phyloP scores from a whole-genome alignment of 1,140 invertebrate genomes.

The Caenorhabditis latens region DNA sequence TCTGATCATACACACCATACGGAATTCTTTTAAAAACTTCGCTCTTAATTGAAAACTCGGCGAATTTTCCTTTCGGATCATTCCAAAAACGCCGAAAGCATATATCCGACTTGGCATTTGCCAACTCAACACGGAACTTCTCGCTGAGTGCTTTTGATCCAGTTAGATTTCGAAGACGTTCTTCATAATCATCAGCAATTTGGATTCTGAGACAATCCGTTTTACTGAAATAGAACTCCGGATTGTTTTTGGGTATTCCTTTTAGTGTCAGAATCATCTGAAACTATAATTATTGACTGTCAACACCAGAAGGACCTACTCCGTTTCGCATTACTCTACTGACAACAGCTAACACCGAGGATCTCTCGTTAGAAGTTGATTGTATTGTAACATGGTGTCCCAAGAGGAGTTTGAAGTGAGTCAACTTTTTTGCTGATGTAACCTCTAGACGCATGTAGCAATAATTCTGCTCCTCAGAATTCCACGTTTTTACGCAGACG shows the following conservation, averaged over 20 bases:
- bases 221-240: not conserved
- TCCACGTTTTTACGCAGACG: not conserved
- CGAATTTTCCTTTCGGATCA: not conserved
- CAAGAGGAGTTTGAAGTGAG: not conserved
- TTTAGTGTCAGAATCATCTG: constrained; percentile 2
- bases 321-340: not conserved
- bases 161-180: not conserved
- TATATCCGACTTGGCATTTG: not conserved
- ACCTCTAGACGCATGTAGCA: not conserved
- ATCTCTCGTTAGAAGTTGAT: not conserved
- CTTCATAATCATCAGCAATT: not conserved
- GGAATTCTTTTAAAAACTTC: not conserved
- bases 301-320: not conserved
- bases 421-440: not conserved
- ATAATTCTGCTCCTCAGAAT: too few relatives aligned
- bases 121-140: not conserved
- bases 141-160: not conserved
- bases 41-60: not conserved
- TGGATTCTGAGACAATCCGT: not conserved
- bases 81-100: not conserved
- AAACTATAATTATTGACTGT: not conserved
- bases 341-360: not conserved
- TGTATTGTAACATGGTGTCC: constrained; percentile 18
- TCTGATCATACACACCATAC: not conserved
- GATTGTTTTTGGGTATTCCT: not conserved